phyloP scores from a whole-genome alignment of 2,888 invertebrate species.

The Idaea aversata region DNA sequence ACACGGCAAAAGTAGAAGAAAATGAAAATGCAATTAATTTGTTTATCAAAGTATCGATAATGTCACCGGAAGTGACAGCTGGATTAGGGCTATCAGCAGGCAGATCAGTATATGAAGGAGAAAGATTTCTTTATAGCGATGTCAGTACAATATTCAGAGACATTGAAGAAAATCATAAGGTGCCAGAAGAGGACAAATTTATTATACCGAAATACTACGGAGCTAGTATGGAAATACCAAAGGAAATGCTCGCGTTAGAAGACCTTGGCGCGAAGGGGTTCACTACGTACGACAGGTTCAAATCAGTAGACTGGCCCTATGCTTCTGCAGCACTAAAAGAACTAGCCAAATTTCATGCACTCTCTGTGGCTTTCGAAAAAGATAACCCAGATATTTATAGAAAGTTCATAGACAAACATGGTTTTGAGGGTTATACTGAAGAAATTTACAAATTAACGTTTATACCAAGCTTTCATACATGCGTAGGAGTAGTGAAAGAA shows the following conservation, averaged over 20 bases:
- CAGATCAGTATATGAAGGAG: not conserved
- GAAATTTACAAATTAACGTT: not conserved
- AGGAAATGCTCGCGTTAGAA: conserved; percentile 49
- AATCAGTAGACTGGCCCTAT: conserved; percentile 45
- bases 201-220: conserved; percentile 42
- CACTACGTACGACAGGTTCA: conserved; percentile 33
- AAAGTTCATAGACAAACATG: not conserved
- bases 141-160: conserved; percentile 2
- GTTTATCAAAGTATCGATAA: conserved; percentile 6
- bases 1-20: not conserved
- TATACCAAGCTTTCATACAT: conserved; percentile 6
- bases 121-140: not conserved
- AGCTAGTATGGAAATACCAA: conserved; percentile 22
- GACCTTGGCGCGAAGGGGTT: conserved; percentile 43
- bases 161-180: conserved; percentile 33
- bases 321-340: conserved; percentile 34
- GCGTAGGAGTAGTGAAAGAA: conserved; percentile 20
- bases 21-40: not conserved
- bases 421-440: conserved; percentile 17
- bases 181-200: conserved; percentile 35
- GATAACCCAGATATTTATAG: conserved; percentile 42
- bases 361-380: conserved; percentile 49
- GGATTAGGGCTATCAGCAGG: not conserved
- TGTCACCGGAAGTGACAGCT: not conserved
- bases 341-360: conserved; percentile 54